Base-by-base conservation (phyloP, 1,140 invertebrate genomes). In the Drosophila cardini region DNA sequence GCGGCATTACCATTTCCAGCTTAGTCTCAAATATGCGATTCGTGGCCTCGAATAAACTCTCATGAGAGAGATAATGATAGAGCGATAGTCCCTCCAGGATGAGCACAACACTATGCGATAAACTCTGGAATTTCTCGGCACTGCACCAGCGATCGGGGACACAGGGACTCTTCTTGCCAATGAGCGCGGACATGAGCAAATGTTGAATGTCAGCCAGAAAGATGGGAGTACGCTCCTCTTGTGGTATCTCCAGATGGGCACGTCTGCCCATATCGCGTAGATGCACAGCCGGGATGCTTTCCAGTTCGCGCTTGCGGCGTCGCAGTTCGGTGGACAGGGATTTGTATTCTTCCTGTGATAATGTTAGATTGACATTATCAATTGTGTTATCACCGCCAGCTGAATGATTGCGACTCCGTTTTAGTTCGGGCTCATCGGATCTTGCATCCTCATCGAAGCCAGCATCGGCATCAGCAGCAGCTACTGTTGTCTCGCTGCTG, bases 171-270 rank as follows among this genome's bases (percentile, higher is more conserved):
- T 95, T 92, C 76, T 95, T 94, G 4, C 95, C 96, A 50, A 96
- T 93, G 60, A 97, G 91, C 1, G 96, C 95, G 91, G 95, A 95
- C 79, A 98, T 92, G 4, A 98, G 82, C 52, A 98, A 93, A 93
- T 97, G 95, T 91, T 98, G 97, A 61, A 98, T 91, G 91, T 98
- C 97, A 42, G 94, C 95, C 0, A 97, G 93, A 87, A 96, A 95
- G 72, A 98, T 93, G 7, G 97, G 97, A 48, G 96, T 94, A 73
- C 96, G 93, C 50, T 94, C 92, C 53, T 94, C 90, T 30, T 90
- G 74, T 32, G 93, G 90, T 26, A 92, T 86, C 46, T 91, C 89
- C 65, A 96, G 89, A 45, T 92, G 93, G 52, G 96, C 95, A 80
- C 92, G 93, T 80, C 94, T 92, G 21, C 95, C 95, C 65, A 94